Base-by-base conservation (phyloP, 35 echinoderm and acorn worm species). In the Ophioderma brevispina region DNA sequence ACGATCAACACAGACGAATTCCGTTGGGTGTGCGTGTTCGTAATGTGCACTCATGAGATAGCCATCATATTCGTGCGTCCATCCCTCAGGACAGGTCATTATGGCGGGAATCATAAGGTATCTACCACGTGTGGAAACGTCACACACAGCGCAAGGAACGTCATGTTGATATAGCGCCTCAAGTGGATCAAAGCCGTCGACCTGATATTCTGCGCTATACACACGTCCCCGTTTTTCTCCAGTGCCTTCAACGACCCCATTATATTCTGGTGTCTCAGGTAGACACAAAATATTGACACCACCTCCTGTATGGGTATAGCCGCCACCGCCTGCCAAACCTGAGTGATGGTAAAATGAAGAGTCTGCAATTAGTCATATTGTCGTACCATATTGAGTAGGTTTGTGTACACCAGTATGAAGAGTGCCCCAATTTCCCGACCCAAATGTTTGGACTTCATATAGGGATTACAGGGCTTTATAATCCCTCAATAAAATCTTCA, bases 201-300 rank as follows among this genome's bases (percentile, higher is more conserved):
- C 21, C 21, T 52, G 8, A 21, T 52, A 52, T 52, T 52, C 46
- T 11, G 46, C 21, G 8, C 8, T 21, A 52, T 52, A 52, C 8
- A 52, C 21, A 11, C 8, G 46, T 11, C 46, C 46, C n/a, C n/a
- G n/a, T 21, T 21, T n/a, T n/a, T n/a, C n/a, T n/a, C n/a, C n/a
- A n/a, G n/a, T n/a, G 18, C 21, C 80, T 14, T 91, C 89, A 31
- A 21, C 43, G 38, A 33, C 43, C 1, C 39, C 59, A n/a, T 64
- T 81, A 80, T 81, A 91, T 0, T 91, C 89, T 17, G 89, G 89
- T 25, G 75, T 40, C 15, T n/a, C 15, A 18, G 89, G 89, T 17
- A 91, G 55, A 35, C 89, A 91, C 13, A 84, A 15, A 21, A 75
- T 49, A 37, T 82, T 43, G 28, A 64, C 35, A 0, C 80, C 59